Evolutionary conservation across 2,113 vertebrate genomes (phyloP), one percentile per base, ranked within the genome.

Genomic region (Oenanthe melanoleuca): DNA sequence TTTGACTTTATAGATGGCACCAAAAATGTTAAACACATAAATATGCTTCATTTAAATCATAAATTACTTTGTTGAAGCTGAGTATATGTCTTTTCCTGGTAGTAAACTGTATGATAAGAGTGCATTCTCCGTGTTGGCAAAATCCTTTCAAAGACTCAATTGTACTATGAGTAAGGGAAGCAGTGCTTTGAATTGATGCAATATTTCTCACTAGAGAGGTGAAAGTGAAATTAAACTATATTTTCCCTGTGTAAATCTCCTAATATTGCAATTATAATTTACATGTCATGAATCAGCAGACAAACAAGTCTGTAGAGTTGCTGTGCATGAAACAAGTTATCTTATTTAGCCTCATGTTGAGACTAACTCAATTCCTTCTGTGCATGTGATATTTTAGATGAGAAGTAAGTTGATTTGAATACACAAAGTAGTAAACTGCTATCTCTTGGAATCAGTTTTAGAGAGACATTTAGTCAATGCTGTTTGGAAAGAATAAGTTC

Each of bases 321-420:
- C 66, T 95, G 8, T 80, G 64, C 37, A 53, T 77, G 75, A 93
- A 93, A 59, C 38, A 75, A 87, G 56, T 89, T 42, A 74, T 88
- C 75, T 95, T 88, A 86, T 40, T 93, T 94, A 92, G 78, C 81
- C 74, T 38, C 64, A 34, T 63, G 38, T 83, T 83, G 74, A 92
- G 79, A 52, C 26, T 74, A 95, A 63, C 44, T 96, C 59, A n/a
- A 18, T 89, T 91, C 79, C 42, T 80, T 92, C 60, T 40, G 89
- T 75, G 50, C 57, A 64, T 69, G 79, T 71, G 55, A 52, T 88
- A 71, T 93, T 94, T 96, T 80, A 84, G 72, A 71, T 92, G 89
- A 93, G 59, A 33, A 86, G 49, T 89, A 97, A 89, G 65, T 94
- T 94, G 64, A 75, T 95, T 92, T 92, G 91, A 94, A 96, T 96